Evolutionary conservation across 2,113 vertebrate genomes (phyloP).

Genomic region (Nibea albiflora): DNA sequence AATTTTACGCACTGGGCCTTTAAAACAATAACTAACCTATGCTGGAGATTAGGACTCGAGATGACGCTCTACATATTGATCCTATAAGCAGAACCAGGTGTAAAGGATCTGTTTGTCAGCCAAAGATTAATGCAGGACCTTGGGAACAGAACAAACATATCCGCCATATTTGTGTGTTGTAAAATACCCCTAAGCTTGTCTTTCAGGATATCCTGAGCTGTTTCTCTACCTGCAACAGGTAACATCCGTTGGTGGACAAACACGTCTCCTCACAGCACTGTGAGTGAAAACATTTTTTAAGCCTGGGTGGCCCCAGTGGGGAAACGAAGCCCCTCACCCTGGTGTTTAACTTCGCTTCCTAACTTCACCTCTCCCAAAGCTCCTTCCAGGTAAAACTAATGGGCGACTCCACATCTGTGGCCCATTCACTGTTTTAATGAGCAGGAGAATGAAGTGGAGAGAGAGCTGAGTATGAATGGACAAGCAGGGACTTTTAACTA

Average conservation of each 20-base stretch:
- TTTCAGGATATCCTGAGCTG: not conserved
- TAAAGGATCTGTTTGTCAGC: slow-evolving; percentile 6
- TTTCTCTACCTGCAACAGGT: slow-evolving; percentile 27
- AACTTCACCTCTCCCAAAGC: slow-evolving; percentile 60
- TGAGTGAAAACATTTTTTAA: not conserved
- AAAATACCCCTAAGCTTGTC: not conserved
- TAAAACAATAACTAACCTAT: slow-evolving; percentile 1
- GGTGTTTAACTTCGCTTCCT: slow-evolving; percentile 58
- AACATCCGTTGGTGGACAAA: slow-evolving; percentile 19
- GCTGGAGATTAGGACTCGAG: not conserved
- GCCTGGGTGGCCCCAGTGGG: slow-evolving; percentile 66
- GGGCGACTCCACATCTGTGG: slow-evolving; percentile 78
- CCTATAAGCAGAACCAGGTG: slow-evolving; percentile 20
- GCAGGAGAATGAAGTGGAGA: slow-evolving; percentile 49
- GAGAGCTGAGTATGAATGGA: slow-evolving; percentile 73
- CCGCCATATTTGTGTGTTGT: slow-evolving; percentile 16
- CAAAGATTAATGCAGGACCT: slow-evolving; percentile 28
- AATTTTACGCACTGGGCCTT: too few species aligned
- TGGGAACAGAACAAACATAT: slow-evolving; percentile 27
- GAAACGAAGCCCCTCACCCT: slow-evolving; percentile 44
- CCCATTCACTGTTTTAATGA: slow-evolving; percentile 79
- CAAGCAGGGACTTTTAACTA: slow-evolving; percentile 79
- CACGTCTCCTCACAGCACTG: not conserved
- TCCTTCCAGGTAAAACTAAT: slow-evolving; percentile 73
- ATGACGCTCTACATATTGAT: slow-evolving; percentile 14